These are phyloP conservation scores for Eupithecia pulchellata DNA, from an alignment of 2,888 invertebrate species.

Conservation along the genomic window DNA sequence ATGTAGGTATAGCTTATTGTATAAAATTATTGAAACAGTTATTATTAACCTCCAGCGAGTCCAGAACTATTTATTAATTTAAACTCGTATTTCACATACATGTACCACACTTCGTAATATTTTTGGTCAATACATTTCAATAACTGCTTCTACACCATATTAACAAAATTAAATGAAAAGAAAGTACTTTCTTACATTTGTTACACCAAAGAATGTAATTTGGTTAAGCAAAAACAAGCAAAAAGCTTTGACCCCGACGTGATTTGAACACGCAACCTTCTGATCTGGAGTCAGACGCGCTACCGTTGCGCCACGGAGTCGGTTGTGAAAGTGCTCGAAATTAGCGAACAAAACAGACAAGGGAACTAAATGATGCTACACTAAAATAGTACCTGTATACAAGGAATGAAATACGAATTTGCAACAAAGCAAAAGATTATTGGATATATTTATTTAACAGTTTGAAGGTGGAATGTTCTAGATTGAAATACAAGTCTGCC, in stretches of 20 bases:
- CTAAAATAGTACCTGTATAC: no score
- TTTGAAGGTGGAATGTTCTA: background rate
- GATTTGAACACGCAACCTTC: slow-evolving; percentile 99
- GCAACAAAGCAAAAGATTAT: background rate
- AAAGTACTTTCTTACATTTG: no score
- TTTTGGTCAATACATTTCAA: no score
- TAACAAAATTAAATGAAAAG: background rate
- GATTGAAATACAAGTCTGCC: background rate
- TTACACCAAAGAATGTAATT: background rate
- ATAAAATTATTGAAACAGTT: no score
- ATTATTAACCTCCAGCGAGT: no score
- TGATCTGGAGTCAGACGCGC: slow-evolving; percentile 99
- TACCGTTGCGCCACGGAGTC: slow-evolving; percentile 99
- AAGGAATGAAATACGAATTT: no score
- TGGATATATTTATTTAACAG: background rate
- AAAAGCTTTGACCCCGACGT: slow-evolving; percentile 92
- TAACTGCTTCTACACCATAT: no score
- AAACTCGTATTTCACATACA: no score
- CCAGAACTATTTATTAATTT: no score
- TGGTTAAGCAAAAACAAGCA: slow-evolving; percentile 11
- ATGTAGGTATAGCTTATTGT: no score
- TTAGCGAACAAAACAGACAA: background rate
- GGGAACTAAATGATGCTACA: background rate
- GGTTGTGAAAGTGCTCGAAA: slow-evolving; percentile 13
- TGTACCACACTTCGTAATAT: no score